phyloP scores from a whole-genome alignment of 92 coral and sea anemone genomes.

The Phenganax subtilis region DNA sequence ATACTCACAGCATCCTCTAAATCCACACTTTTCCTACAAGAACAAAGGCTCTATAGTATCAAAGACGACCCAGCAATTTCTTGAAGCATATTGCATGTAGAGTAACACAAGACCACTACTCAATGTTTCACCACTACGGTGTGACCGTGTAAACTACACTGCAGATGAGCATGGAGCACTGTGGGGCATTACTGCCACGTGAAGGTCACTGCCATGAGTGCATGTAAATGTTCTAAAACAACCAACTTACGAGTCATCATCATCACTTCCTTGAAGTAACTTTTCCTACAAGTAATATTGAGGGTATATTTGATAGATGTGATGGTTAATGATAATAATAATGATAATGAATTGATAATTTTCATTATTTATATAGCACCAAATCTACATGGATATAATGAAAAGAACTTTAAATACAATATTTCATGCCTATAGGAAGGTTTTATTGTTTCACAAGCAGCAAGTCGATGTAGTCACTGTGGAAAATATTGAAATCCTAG shows the following conservation, averaged over 20 bases:
- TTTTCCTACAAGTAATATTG: constrained; percentile 3
- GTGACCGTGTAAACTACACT: background rate
- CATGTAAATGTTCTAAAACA: no score
- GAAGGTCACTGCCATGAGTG: background rate
- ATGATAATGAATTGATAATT: no score
- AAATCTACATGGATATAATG: no score
- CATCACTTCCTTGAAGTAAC: constrained; percentile 14
- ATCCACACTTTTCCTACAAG: constrained; percentile 14
- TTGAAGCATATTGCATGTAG: background rate
- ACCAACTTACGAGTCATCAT: constrained; percentile 33
- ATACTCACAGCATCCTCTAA: constrained; percentile 86
- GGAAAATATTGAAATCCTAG: no score
- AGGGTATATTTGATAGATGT: no score
- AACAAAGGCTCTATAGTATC: background rate
- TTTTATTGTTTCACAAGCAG: no score
- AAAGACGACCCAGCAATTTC: background rate
- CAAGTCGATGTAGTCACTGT: no score
- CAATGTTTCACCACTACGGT: background rate
- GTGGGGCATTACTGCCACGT: background rate
- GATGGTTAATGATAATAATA: no score
- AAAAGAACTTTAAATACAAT: no score
- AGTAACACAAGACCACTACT: background rate
- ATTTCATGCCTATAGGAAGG: no score
- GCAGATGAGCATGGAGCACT: background rate
- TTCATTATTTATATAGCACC: no score